Conservation (phyloP, 1,140 invertebrate species). For the Sarcophaga bullata region DNA sequence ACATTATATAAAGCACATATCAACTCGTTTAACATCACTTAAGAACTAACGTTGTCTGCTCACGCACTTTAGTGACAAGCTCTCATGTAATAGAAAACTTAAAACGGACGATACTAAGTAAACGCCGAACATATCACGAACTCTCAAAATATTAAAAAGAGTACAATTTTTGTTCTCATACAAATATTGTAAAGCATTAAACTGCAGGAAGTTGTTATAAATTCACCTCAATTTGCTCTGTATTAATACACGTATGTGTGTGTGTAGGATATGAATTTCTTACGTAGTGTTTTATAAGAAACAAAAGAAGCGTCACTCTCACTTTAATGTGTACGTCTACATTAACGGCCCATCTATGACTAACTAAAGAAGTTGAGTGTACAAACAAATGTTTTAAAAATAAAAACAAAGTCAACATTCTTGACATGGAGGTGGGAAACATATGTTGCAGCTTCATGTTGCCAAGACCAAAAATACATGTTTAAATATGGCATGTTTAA, state of each 20-base stretch:
- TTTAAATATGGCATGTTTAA: neutral
- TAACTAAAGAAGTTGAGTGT: neutral
- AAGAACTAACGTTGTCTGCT: too few species aligned
- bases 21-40: too few species aligned
- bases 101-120: neutral
- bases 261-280: neutral
- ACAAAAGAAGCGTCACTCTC: neutral
- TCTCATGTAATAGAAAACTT: neutral
- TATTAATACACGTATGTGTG: neutral
- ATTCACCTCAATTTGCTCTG: conserved; percentile 14
- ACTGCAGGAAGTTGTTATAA: conserved; percentile 19
- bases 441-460: neutral
- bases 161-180: too few species aligned
- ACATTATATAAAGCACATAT: too few species aligned
- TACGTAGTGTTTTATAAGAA: neutral
- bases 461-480: too few species aligned
- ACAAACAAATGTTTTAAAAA: neutral
- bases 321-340: neutral
- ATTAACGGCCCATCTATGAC: too few species aligned
- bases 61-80: too few species aligned
- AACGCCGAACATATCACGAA: neutral
- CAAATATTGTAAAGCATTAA: neutral
- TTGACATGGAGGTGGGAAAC: neutral
- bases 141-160: neutral
- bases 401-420: neutral